Conservation (phyloP, 2,888 invertebrate species). For the Mythimna impura region DNA sequence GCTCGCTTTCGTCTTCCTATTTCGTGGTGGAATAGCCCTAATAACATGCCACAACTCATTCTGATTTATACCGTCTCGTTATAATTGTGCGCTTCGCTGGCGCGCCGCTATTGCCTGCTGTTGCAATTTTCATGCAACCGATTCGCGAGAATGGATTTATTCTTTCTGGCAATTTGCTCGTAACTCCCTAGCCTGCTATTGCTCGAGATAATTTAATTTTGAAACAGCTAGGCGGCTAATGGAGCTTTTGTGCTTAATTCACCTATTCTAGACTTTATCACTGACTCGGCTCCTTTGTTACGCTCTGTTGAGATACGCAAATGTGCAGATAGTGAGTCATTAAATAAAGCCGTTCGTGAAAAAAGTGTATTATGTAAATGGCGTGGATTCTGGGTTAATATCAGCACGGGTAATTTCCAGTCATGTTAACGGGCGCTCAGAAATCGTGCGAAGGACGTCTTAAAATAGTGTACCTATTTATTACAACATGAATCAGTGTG, state of each 20-base stretch:
- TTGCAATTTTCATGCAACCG: conserved; percentile 89
- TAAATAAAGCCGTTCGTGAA: conserved; percentile 66
- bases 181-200: conserved; percentile 78
- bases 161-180: conserved; percentile 86
- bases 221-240: conserved; percentile 75
- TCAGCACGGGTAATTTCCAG: conserved; percentile 81
- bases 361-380: conserved; percentile 77
- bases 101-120: conserved; percentile 85
- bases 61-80: conserved; percentile 90
- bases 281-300: conserved; percentile 67
- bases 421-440: conserved; percentile 81
- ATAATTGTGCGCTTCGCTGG: conserved; percentile 89
- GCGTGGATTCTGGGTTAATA: conserved; percentile 79
- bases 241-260: conserved; percentile 76
- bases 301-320: conserved; percentile 64
- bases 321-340: conserved; percentile 66
- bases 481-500: conserved; percentile 80
- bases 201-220: conserved; percentile 82
- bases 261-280: conserved; percentile 68
- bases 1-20: conserved; percentile 83
- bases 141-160: conserved; percentile 87
- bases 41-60: conserved; percentile 90
- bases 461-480: conserved; percentile 86
- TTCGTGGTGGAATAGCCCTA: conserved; percentile 87
- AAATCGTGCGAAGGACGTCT: conserved; percentile 87